Conservation (phyloP, 2,888 invertebrate species). For the Nomada goodeniana region DNA sequence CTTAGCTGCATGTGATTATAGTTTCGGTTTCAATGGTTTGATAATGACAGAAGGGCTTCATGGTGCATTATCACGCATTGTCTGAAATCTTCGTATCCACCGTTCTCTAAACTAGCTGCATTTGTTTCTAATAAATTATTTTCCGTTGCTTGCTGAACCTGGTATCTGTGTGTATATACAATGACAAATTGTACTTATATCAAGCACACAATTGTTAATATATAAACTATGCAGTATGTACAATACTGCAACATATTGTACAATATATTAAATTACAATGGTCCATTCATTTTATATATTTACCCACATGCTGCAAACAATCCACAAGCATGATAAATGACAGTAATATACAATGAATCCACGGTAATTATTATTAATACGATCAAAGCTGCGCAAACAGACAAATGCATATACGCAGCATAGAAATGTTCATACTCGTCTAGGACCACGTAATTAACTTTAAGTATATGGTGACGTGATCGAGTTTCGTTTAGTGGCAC, state of each 20-base stretch:
- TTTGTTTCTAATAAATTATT: not conserved
- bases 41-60: constrained; percentile 25
- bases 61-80: constrained; percentile 14
- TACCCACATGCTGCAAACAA: constrained; percentile 20
- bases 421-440: constrained; percentile 35
- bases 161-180: constrained; percentile 1
- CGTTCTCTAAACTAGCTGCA: not conserved
- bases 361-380: not conserved
- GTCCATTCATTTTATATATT: not conserved
- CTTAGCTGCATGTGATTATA: not conserved
- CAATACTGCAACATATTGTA: too few relatives aligned
- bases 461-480: not conserved
- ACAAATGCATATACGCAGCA: not conserved
- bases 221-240: not conserved
- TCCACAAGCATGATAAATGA: constrained; percentile 19
- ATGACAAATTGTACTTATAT: too few relatives aligned
- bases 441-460: constrained; percentile 17
- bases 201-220: too few relatives aligned
- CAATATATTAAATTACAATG: not conserved
- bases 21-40: not conserved
- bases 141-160: not conserved
- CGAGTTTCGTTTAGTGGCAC: constrained; percentile 15
- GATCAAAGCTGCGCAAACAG: not conserved
- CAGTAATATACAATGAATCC: constrained; percentile 39
- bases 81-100: not conserved